Evolutionary conservation across 2,113 vertebrate species (phyloP).

Genomic region (Rallus limicola): DNA sequence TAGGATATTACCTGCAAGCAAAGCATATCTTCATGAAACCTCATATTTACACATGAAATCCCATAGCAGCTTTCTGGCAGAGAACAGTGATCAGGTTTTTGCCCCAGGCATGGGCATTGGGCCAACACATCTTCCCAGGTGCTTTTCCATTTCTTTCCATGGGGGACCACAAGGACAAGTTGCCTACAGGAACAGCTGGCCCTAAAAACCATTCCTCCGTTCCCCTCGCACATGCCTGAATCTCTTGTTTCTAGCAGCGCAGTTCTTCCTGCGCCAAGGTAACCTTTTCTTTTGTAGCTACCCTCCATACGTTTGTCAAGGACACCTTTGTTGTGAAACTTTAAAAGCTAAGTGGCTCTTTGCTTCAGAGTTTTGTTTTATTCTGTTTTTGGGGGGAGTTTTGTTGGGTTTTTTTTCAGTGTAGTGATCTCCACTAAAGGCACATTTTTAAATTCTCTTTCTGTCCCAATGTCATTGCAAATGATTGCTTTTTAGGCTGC

Average conservation of each 20-base stretch:
- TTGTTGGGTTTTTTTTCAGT: background rate
- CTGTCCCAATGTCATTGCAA: background rate
- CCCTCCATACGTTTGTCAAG: background rate
- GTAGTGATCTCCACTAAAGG: background rate
- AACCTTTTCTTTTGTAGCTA: background rate
- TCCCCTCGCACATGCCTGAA: background rate
- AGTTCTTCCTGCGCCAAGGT: background rate
- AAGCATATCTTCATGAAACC: background rate
- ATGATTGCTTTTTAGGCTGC: background rate
- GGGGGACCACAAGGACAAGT: background rate
- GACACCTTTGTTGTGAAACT: conserved; percentile 12
- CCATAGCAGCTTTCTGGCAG: rapidly evolving
- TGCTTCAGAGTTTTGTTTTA: background rate
- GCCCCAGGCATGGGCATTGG: background rate
- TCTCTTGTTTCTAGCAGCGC: background rate
- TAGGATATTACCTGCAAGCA: background rate
- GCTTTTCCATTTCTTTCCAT: background rate
- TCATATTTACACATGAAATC: background rate
- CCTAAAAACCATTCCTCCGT: background rate
- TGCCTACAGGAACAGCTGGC: background rate
- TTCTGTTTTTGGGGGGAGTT: too few species aligned
- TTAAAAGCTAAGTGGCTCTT: conserved; percentile 8
- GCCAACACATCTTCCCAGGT: background rate
- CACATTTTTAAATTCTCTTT: background rate
- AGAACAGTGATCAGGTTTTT: background rate